A percentile compares a stretch with the other conserved stretches of the same genome.
Evolutionary conservation across 2,113 vertebrate genomes (phyloP).

Genomic region (Urocitellus parryii): DNA sequence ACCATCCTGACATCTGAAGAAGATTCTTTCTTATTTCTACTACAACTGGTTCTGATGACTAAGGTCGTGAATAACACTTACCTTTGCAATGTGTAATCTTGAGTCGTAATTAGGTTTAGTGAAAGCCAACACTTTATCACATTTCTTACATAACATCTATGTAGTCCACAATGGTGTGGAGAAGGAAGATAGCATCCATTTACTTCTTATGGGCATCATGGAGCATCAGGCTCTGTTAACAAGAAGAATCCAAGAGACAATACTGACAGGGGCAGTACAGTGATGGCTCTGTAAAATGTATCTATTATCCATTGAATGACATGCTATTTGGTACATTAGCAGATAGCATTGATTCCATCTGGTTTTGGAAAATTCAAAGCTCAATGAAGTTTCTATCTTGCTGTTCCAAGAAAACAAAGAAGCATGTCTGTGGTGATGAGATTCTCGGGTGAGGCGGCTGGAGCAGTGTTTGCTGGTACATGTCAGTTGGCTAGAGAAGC

Average conservation of each 20-base stretch:
- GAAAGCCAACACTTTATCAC: background rate
- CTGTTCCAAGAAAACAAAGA: background rate
- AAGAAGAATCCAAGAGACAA: background rate
- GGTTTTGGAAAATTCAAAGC: background rate
- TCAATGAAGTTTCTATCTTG: background rate
- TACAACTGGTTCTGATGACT: background rate
- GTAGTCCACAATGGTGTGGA: background rate
- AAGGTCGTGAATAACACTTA: background rate
- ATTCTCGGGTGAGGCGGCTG: background rate
- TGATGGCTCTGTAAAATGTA: background rate
- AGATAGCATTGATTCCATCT: background rate
- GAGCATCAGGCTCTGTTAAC: background rate
- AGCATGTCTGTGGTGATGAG: background rate
- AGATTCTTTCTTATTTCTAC: background rate
- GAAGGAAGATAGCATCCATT: background rate
- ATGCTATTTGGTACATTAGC: background rate
- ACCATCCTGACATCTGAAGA: background rate
- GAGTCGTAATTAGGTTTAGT: background rate
- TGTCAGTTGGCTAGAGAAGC: rapidly evolving
- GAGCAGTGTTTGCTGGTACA: background rate
- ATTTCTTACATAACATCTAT: background rate
- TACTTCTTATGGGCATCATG: background rate
- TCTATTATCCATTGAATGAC: background rate
- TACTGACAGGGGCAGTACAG: too few relatives aligned
- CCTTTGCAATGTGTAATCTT: background rate